phyloP scores from a whole-genome alignment of 2,797 vertebrate genomes.

The Galagoides demidoff region DNA sequence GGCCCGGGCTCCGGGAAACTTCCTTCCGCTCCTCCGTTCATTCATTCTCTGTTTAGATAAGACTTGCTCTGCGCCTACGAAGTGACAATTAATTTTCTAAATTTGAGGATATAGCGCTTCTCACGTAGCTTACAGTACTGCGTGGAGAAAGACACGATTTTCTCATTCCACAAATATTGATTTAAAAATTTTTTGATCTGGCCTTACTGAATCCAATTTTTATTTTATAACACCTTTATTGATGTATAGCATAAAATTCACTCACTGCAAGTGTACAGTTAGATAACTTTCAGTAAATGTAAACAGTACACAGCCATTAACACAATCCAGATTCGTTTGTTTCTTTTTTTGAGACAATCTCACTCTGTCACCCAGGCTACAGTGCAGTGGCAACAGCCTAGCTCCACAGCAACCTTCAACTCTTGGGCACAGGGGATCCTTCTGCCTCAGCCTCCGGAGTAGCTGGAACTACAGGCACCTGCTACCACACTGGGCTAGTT shows the following conservation, averaged over 20 bases:
- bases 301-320: background rate
- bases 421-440: too few relatives aligned
- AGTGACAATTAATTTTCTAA: background rate
- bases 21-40: background rate
- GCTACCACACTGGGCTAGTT: too few relatives aligned
- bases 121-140: background rate
- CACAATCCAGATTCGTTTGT: background rate
- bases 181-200: background rate
- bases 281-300: background rate
- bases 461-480: too few relatives aligned
- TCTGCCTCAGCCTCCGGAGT: too few relatives aligned
- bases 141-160: background rate
- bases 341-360: too few relatives aligned
- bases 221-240: background rate
- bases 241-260: background rate
- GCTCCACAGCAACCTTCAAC: too few relatives aligned
- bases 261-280: background rate
- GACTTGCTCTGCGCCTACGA: rapidly evolving
- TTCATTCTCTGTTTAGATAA: background rate
- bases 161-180: background rate
- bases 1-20: background rate
- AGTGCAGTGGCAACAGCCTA: too few relatives aligned
- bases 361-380: too few relatives aligned
- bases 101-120: background rate
- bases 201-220: background rate